Conservation (phyloP, 2,888 invertebrate genomes). For the Amblyteles armatorius region DNA sequence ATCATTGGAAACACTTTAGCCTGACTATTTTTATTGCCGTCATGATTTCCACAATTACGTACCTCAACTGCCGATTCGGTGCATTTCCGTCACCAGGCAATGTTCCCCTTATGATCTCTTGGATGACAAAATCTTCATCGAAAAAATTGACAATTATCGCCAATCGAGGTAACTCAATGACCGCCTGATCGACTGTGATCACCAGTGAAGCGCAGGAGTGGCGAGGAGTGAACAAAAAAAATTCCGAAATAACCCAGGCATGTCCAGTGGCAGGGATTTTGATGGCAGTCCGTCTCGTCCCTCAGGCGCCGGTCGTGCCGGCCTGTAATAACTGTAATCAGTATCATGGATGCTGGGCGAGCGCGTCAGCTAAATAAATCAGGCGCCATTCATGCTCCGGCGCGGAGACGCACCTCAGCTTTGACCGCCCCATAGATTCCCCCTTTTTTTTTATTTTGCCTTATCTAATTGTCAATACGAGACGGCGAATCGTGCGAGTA, state of each 20-base stretch:
- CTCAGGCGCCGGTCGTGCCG: conserved; percentile 21
- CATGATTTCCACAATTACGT: no score
- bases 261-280: conserved; percentile 29
- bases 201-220: not conserved
- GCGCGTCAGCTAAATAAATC: conserved; percentile 45
- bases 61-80: no score
- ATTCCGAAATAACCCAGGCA: conserved; percentile 15
- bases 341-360: conserved; percentile 54
- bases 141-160: not conserved
- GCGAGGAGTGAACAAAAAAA: not conserved
- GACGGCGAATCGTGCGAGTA: conserved; percentile 37
- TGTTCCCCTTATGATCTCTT: no score
- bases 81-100: no score
- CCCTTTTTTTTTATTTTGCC: conserved; percentile 34
- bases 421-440: conserved; percentile 10
- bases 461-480: conserved; percentile 7
- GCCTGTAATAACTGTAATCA: conserved; percentile 57
- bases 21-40: no score
- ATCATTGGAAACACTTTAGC: no score
- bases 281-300: conserved; percentile 35
- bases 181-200: not conserved
- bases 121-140: not conserved
- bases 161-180: not conserved
- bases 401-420: conserved; percentile 37
- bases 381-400: conserved; percentile 49